These are phyloP conservation scores for Dipus sagitta DNA, from an alignment of 2,797 vertebrate species.

Conservation along the genomic window DNA sequence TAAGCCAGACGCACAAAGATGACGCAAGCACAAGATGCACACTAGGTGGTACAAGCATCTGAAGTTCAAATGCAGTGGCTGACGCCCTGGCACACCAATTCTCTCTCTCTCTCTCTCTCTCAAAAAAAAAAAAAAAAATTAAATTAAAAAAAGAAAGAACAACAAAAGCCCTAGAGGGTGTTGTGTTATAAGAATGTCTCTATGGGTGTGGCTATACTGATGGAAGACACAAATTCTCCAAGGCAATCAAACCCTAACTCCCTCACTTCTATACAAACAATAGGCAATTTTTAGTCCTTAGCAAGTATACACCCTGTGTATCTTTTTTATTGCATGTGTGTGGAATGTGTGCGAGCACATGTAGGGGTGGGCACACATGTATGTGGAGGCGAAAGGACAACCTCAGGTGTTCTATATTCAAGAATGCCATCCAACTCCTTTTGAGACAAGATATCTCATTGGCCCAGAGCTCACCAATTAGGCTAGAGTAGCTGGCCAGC, in stretches of 20 bases:
- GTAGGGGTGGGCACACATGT: background rate
- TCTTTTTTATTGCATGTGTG: background rate
- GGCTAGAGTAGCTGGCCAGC: background rate
- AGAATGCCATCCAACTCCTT: background rate
- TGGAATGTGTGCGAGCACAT: too few relatives aligned
- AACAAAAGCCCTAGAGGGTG: background rate
- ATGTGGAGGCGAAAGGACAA: background rate
- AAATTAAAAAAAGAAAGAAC: too few relatives aligned
- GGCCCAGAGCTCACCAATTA: too few relatives aligned
- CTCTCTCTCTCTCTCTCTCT: too few relatives aligned
- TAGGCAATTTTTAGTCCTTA: conserved; percentile 12
- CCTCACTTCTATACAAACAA: conserved; percentile 9
- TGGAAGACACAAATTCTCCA: background rate
- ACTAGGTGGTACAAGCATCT: too few relatives aligned
- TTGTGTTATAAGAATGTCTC: conserved; percentile 54
- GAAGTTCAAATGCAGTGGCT: too few relatives aligned
- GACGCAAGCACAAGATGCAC: too few relatives aligned
- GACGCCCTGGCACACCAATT: too few relatives aligned
- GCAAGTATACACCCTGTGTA: conserved; percentile 10
- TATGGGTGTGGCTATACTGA: conserved; percentile 63
- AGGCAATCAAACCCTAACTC: conserved; percentile 31
- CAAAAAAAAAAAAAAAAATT: too few relatives aligned
- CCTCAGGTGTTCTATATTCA: background rate
- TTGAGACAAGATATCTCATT: background rate
- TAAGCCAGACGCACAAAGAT: too few relatives aligned